phyloP scores from a whole-genome alignment of 2,113 vertebrate species.

The Phocoena sinus region DNA sequence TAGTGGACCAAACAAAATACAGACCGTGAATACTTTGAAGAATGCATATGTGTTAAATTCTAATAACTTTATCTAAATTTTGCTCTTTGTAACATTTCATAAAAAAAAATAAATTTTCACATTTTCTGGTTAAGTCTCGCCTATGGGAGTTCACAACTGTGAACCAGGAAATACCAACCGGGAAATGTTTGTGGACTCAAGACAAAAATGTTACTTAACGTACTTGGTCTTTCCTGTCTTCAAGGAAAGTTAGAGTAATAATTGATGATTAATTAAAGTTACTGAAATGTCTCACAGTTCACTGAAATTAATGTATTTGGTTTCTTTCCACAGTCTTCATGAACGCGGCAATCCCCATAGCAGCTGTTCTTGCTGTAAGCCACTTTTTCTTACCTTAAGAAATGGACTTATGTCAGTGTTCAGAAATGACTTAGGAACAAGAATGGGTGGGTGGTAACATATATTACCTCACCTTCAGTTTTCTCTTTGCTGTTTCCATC shows the following conservation, averaged over 20 bases:
- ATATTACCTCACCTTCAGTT: neutral
- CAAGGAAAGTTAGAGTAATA: neutral
- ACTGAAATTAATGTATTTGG: slow-evolving; percentile 44
- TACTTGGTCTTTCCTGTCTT: neutral
- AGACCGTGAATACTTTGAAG: neutral
- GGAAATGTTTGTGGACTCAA: neutral
- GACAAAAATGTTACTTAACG: neutral
- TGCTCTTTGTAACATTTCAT: neutral
- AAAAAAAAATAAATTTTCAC: neutral
- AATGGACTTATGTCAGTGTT: neutral
- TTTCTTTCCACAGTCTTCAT: slow-evolving; percentile 91
- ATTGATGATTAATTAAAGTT: slow-evolving; percentile 32
- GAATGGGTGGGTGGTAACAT: neutral
- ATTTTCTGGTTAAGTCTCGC: slow-evolving; percentile 43
- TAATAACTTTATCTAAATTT: neutral
- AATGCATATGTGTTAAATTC: neutral
- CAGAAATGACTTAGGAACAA: neutral
- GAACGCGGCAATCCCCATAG: slow-evolving; percentile 97
- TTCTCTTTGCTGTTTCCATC: neutral
- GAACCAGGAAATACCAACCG: neutral
- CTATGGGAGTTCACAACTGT: neutral
- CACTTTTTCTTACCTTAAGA: neutral
- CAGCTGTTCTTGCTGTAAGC: slow-evolving; percentile 96
- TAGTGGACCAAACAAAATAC: neutral
- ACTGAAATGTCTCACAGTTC: neutral